Base-by-base conservation (phyloP, 2,113 vertebrate species). In the Calcarius ornatus region DNA sequence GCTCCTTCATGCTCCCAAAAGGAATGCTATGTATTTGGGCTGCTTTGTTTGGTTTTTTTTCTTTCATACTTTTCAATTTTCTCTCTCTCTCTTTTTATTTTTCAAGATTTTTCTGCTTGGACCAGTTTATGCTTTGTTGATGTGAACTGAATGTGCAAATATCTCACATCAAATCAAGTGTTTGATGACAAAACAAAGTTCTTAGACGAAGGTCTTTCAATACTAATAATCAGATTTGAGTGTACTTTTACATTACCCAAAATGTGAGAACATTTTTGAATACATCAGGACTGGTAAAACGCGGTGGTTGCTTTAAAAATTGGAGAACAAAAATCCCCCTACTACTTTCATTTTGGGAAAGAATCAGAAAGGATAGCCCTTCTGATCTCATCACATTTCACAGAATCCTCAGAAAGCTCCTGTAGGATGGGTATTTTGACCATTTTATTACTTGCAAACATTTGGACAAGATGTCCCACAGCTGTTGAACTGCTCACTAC, bases 331-430 rank as follows among this genome's bases (percentile, higher is more conserved):
- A 87, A 88, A 22, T 33, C 1, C 2, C 3, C 12, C 9, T 47
- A 15, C 59, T 35, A 21, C 12, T 75, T 84, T 70, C 27, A 27
- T 33, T 60, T 51, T 64, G n/a, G 40, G 33, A 83, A 80, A 86
- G 4, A 7, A 5, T 14, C 12, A 50, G 48, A 50, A 27, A 50
- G 24, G 48, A 47, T 54, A 61, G 30, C 2, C 6, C 57, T 80
- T 25, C 18, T 30, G 6, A 18, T 59, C 15, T 40, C 3, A 1
- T 33, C 4, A 2, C 2, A 3, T 63, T 61, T 42, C 50, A 3
- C 25, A 73, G 38, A 88, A 8, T 2, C 59, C 25, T 45, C 28
- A 33, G 50, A 81, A 78, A 77, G 51, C 5, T 77, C 7, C 15
- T 15, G 12, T 50, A 35, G 20, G 7, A 45, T 42, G 33, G 12